Evolutionary conservation across 2,113 vertebrate genomes (phyloP), one percentile per base, ranked within the genome.

Genomic region (Sylvilagus bachmani): DNA sequence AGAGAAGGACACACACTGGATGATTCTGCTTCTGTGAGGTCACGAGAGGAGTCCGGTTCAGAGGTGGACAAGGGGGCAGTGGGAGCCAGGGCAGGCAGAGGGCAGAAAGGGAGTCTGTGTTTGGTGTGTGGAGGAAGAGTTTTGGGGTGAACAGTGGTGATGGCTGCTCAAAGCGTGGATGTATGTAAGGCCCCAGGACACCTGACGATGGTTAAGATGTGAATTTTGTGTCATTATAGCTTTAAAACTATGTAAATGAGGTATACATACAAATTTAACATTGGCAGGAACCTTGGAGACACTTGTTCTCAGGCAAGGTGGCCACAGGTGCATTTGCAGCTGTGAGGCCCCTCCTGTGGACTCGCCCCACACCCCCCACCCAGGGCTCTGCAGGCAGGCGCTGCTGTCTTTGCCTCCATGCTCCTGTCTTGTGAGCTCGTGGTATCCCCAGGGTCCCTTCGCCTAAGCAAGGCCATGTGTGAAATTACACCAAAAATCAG

Each of bases 401-500:
- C 44, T 44, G 44, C 44, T 6, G 44, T 44, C 44, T 44, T 1
- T 7, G 6, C 44, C 44, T 44, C 44, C 44, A 7, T 44, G 86
- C 70, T 51, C 71, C 38, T 62, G 55, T 88, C 58, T 61, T 55
- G 62, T 14, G 61, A n/a, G 22, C 49, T 75, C 25, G 17, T 2
- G 9, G 44, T 36, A 69, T 73, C 49, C 78, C 38, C 22, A 13
- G 58, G 31, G 6, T 93, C 85, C 17, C 75, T 61, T 88, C 85
- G 90, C 67, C 69, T 88, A 78, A 51, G 64, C 22, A 95, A 88
- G 16, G 44, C 10, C 31, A 74, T 86, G 86, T 75, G 31, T 85
- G 81, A 86, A 82, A 78, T 80, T 93, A 58, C 66, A 79, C 49
- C 49, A 31, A 86, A 93, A 90, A 53, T 92, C 82, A 90, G 58